Evolutionary conservation across 2,797 vertebrate species (phyloP), one percentile per base, ranked within the genome.

Genomic region (Chiloscyllium punctatum): DNA sequence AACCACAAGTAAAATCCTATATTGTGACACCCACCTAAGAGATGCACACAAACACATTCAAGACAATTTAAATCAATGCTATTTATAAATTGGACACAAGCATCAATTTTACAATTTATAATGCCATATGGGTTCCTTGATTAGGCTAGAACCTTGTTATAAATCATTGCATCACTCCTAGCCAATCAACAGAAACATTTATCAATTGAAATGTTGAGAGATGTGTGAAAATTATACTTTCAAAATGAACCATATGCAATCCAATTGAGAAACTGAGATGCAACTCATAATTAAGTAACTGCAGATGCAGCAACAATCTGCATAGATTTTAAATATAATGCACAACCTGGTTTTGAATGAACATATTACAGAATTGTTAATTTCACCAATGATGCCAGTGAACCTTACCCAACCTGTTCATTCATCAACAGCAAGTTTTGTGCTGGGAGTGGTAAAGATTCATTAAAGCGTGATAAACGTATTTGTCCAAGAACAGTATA

Each of bases 81-180:
- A 94, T 72, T 51, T 94, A 72, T 94, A 71, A 90, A 62, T 90
- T 90, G 42, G 72, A 94, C 51, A 48, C 53, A 71, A 95, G 94
- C 71, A 95, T 77, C 27, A 95, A n/a, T 53, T 72, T 72, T 95
- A 57, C 72, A 95, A 95, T 77, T 72, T 95, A 77, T 95, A 33
- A 57, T 95, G 30, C 94, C 71, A 77, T 95, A 74, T 95, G 94
- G 48, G 48, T 77, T 53, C 94, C 51, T 77, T 77, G 94, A 95
- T 77, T 53, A 95, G 71, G 30, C 51, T 77, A n/a, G 48, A 95
- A 48, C 71, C 94, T 95, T 95, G 94, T 95, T 77, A 74, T 95
- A 77, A 95, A 95, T 95, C 69, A 95, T 95, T 95, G 30, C 71
- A 95, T 95, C 94, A 95, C 48, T 95, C 71, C 42, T 18, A 74